Evolutionary conservation across 2,113 vertebrate species (phyloP).

Genomic region (Ctenomys sociabilis): DNA sequence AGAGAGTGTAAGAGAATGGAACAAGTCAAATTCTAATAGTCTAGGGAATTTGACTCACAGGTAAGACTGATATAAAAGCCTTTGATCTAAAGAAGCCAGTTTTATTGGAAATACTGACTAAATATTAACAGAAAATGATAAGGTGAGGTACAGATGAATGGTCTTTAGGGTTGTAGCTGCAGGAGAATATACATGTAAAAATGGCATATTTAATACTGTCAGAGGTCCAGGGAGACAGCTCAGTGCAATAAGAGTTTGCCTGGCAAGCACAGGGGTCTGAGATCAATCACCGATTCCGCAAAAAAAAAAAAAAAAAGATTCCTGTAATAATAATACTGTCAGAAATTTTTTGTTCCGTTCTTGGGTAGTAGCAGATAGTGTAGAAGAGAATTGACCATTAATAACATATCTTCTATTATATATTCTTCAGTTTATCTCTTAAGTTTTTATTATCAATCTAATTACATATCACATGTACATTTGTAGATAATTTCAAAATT

Average conservation of each 20-base stretch:
- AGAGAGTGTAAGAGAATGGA: not conserved
- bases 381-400: not conserved
- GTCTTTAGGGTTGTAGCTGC: not conserved
- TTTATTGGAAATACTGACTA: constrained; percentile 60
- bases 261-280: too few relatives aligned
- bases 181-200: not conserved
- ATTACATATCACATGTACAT: not conserved
- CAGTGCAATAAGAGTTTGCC: too few relatives aligned
- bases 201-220: not conserved
- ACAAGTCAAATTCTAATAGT: not conserved
- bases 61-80: not conserved
- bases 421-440: not conserved
- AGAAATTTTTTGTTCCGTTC: not conserved
- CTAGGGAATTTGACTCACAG: not conserved
- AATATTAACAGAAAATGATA: constrained; percentile 76
- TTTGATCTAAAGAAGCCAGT: constrained; percentile 57
- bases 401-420: not conserved
- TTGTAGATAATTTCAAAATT: not conserved
- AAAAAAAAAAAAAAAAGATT: too few relatives aligned
- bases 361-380: not conserved
- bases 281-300: too few relatives aligned
- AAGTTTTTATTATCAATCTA: not conserved
- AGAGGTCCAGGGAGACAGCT: too few relatives aligned
- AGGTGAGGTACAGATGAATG: not conserved
- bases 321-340: not conserved